A percentile compares a stretch with the other conserved stretches of the same genome.
These are phyloP conservation scores for Atractosteus spatula DNA, from an alignment of 2,113 vertebrate species.

Conservation along the genomic window DNA sequence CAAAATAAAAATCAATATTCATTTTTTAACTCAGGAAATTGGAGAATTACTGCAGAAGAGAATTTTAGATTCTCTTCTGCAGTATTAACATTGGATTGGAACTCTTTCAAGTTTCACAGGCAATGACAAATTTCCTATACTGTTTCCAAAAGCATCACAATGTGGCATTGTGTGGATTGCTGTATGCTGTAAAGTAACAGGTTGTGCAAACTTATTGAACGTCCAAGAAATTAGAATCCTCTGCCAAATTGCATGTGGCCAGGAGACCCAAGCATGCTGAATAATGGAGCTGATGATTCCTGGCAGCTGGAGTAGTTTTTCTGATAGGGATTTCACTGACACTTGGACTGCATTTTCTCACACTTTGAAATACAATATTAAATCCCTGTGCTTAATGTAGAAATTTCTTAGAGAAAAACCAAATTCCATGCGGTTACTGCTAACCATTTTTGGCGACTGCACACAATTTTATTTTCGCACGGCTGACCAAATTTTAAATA, in stretches of 20 bases:
- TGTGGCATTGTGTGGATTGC: background rate
- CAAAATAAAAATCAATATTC: background rate
- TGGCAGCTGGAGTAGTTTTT: background rate
- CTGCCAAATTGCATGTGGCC: background rate
- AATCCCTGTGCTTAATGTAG: no score
- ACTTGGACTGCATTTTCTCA: background rate
- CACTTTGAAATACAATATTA: no score
- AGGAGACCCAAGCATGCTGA: background rate
- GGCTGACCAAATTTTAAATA: no score
- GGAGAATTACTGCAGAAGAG: no score
- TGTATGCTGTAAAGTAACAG: background rate
- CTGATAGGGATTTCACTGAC: background rate
- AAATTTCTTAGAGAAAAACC: no score
- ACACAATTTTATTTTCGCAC: no score
- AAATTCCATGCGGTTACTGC: no score
- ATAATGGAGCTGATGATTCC: background rate
- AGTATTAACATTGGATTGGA: background rate
- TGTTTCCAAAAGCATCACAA: background rate
- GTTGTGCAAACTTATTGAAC: constrained; percentile 13
- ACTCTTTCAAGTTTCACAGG: background rate
- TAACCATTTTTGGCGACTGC: no score
- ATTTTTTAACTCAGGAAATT: background rate
- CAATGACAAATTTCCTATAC: background rate
- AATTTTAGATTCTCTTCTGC: background rate
- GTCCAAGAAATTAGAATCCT: constrained; percentile 3